Evolutionary conservation across 2,113 vertebrate genomes (phyloP).

Genomic region (Chionodraco myersi): DNA sequence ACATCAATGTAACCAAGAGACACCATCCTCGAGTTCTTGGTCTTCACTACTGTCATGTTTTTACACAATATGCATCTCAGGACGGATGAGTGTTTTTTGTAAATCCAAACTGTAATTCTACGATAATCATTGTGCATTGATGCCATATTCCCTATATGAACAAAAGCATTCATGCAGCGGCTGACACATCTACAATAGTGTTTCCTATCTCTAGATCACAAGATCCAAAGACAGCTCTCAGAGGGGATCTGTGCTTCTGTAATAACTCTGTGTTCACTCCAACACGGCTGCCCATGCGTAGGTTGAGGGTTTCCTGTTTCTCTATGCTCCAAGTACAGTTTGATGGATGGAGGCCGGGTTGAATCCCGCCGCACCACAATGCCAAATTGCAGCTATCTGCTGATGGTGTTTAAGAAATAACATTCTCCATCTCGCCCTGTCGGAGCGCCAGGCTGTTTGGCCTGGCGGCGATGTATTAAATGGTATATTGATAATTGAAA

Average conservation of each 20-base stretch:
- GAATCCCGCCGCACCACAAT: slow-evolving; percentile 51
- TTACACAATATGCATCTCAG: not conserved
- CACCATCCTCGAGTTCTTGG: not conserved
- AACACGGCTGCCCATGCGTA: slow-evolving; percentile 41
- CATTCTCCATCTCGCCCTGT: slow-evolving; percentile 78
- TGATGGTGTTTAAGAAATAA: slow-evolving; percentile 77
- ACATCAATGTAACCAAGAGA: not conserved
- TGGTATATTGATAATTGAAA: slow-evolving; percentile 84
- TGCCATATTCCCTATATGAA: not conserved
- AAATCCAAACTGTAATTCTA: slow-evolving; percentile 21
- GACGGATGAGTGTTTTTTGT: slow-evolving; percentile 3
- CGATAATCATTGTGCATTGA: slow-evolving; percentile 13
- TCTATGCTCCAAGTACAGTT: slow-evolving; percentile 59
- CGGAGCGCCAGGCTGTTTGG: slow-evolving; percentile 72
- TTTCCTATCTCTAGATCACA: slow-evolving; percentile 34
- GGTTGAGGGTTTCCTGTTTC: slow-evolving; percentile 34
- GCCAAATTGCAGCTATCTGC: slow-evolving; percentile 78
- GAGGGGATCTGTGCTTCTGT: slow-evolving; percentile 21
- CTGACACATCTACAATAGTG: slow-evolving; percentile 4
- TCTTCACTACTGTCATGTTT: not conserved
- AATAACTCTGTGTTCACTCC: slow-evolving; percentile 37
- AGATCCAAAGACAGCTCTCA: slow-evolving; percentile 35
- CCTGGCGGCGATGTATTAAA: slow-evolving; percentile 80
- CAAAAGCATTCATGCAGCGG: slow-evolving; percentile 10
- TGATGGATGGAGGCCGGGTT: slow-evolving; percentile 76